Base-by-base conservation (phyloP, 2,113 vertebrate genomes). In the Gadus chalcogrammus region DNA sequence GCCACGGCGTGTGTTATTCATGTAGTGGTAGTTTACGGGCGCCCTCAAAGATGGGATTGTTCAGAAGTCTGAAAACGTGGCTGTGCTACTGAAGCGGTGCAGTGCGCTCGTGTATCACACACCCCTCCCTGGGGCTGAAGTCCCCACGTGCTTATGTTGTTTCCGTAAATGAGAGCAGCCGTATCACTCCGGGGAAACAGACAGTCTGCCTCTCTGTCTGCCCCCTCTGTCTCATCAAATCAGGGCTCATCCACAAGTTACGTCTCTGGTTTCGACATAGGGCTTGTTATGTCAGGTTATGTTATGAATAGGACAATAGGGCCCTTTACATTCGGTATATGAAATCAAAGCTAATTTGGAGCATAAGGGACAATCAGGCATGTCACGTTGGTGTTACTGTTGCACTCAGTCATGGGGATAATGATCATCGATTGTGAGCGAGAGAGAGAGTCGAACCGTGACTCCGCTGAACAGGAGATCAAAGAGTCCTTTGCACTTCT, bases 91-190 rank as follows among this genome's bases (percentile, higher is more conserved):
- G 68, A 73, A 78, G 70, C 68, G 79, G 68, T 63, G 76, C 63
- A 70, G 67, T 74, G 80, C 79, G 22, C 65, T 55, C 65, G 9
- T 48, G 42, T 48, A 9, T 13, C 42, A 7, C 20, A 27, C 1
- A 16, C 67, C 55, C 48, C 68, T 78, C 66, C 74, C 65, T 72
- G 64, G 73, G 67, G 65, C 60, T 76, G 68, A 24, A 69, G 69
- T 74, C 74, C 71, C 65, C 20, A 52, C 70, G 69, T 1, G 15
- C 64, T 82, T 86, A 80, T 81, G 78, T 82, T 80, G 74, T 62
- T 72, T 20, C 70, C 72, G 76, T 83, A 65, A 72, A 12, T 77
- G 73, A 69, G 65, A 80, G 68, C 68, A 70, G 71, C 72, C 62
- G 67, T 65, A 69, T 75, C 72, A 70, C 79, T 73, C 67, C 74